These are phyloP conservation scores for Clitarchus hookeri DNA, from an alignment of 2,888 invertebrate species.

Conservation along the genomic window DNA sequence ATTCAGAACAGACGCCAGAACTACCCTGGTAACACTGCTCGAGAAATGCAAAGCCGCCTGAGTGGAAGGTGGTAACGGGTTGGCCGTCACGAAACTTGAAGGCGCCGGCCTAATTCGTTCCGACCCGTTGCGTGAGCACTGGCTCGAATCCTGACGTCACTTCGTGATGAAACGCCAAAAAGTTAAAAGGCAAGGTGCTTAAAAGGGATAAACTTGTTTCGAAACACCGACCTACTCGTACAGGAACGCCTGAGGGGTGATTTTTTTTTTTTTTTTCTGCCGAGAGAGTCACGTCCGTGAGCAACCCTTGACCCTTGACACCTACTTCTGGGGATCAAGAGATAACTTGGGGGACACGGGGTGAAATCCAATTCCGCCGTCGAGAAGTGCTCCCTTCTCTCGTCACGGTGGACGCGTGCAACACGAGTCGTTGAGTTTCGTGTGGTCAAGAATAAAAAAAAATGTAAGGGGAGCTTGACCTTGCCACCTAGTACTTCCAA, in stretches of 20 bases:
- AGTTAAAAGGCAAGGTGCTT: background rate
- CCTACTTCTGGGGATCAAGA: background rate
- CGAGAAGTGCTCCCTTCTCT: background rate
- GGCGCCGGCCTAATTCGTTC: background rate
- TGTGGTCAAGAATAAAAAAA: background rate
- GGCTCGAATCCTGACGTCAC: background rate
- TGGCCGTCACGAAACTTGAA: background rate
- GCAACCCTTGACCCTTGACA: background rate
- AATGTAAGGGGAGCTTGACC: background rate
- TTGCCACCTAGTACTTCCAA: no score
- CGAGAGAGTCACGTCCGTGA: background rate
- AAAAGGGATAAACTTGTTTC: background rate
- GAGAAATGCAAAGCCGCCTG: no score
- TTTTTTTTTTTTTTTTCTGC: no score
- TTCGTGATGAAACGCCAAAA: background rate
- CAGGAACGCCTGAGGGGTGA: no score
- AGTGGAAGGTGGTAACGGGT: no score
- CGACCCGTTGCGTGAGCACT: background rate
- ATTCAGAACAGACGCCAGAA: no score
- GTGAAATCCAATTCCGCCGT: background rate
- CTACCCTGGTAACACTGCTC: no score
- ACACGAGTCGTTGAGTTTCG: background rate
- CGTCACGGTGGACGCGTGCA: background rate
- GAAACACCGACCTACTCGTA: background rate
- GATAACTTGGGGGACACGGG: background rate